A percentile compares a stretch with the other conserved stretches of the same genome.
Evolutionary conservation across 2,113 vertebrate species (phyloP).

Genomic region (Haliaeetus leucogaster): DNA sequence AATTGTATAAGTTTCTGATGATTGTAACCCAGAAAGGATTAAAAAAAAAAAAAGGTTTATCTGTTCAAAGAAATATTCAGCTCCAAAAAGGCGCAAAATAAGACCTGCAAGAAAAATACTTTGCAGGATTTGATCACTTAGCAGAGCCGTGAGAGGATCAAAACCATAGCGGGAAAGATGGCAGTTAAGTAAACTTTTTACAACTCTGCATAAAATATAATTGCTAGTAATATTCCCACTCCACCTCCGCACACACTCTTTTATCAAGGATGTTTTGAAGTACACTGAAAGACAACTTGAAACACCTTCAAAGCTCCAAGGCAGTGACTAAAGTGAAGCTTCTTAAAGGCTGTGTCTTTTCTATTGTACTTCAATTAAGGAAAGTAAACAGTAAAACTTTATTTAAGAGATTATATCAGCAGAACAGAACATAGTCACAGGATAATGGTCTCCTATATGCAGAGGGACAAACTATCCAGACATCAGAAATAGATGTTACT

Average conservation of each 20-base stretch:
- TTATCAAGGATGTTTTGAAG: conserved; percentile 48
- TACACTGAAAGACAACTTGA: conserved; percentile 43
- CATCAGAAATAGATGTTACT: not conserved
- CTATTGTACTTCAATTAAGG: conserved; percentile 47
- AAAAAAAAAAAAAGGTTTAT: not conserved
- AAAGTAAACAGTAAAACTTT: conserved; percentile 60
- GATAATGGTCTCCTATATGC: conserved; percentile 18
- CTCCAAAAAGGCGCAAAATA: not conserved
- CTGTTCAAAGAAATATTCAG: not conserved
- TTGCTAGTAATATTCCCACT: not conserved
- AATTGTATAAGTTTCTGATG: not conserved
- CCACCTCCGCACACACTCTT: not conserved
- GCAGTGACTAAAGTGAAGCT: conserved; percentile 16
- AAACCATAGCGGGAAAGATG: not conserved
- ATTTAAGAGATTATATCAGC: conserved; percentile 49
- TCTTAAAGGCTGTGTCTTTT: conserved; percentile 2
- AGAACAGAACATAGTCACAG: conserved; percentile 3
- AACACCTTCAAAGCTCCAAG: conserved; percentile 41
- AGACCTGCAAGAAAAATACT: not conserved
- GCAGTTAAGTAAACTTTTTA: not conserved
- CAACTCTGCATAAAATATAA: not conserved
- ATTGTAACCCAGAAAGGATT: not conserved
- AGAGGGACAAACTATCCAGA: not conserved
- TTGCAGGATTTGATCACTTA: not conserved
- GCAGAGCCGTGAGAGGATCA: not conserved